phyloP scores from a whole-genome alignment of 2,797 vertebrate species.

The Liparis tanakae region DNA sequence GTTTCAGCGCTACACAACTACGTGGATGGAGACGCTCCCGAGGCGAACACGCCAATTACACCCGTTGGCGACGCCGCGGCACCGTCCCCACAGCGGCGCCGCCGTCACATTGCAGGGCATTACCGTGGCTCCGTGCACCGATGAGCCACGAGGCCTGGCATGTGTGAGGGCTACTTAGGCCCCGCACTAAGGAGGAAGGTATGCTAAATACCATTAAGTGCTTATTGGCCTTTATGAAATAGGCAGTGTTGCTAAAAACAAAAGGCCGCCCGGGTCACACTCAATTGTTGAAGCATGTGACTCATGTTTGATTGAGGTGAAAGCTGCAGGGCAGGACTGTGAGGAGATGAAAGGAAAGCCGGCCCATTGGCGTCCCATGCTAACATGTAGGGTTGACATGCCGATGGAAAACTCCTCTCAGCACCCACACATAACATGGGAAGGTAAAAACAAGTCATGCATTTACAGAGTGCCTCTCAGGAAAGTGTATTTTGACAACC shows the following conservation, averaged over 20 bases:
- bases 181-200: constrained; percentile 18
- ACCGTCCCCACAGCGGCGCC: constrained; percentile 59
- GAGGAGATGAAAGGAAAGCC: constrained; percentile 66
- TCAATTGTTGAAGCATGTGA: constrained; percentile 65
- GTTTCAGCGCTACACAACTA: constrained; percentile 34
- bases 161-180: constrained; percentile 42
- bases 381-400: no score
- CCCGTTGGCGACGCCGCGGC: constrained; percentile 58
- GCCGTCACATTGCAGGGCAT: constrained; percentile 52
- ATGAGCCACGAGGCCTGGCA: constrained; percentile 46
- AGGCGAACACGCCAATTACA: constrained; percentile 74
- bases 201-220: constrained; percentile 48
- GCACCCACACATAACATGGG: constrained; percentile 25
- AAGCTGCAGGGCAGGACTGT: constrained; percentile 53
- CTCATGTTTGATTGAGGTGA: constrained; percentile 62
- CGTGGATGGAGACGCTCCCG: constrained; percentile 60
- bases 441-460: constrained; percentile 38
- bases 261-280: constrained; percentile 42
- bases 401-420: constrained; percentile 31
- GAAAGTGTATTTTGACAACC: constrained; percentile 18
- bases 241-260: constrained; percentile 54
- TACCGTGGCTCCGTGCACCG: constrained; percentile 43
- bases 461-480: constrained; percentile 29
- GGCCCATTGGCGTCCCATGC: constrained; percentile 74
- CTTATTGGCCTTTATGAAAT: constrained; percentile 52